These are phyloP conservation scores for Xanthorhoe spadicearia DNA, from an alignment of 2,888 invertebrate genomes.

Conservation along the genomic window DNA sequence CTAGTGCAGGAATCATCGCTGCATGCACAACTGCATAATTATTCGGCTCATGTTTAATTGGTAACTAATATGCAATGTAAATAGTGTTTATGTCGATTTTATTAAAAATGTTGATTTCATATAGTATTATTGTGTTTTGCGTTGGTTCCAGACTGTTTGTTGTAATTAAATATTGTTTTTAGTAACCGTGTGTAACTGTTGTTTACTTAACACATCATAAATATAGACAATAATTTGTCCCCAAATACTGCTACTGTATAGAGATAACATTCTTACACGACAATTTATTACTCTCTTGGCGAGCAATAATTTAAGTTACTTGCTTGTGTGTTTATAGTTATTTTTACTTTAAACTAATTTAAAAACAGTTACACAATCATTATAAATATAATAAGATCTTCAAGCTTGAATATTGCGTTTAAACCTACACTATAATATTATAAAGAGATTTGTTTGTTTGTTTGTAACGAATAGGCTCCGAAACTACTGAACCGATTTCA, in stretches of 20 bases:
- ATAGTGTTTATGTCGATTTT: slow-evolving; percentile 11
- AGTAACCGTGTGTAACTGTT: background rate
- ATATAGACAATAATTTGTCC: too few species aligned
- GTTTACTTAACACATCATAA: background rate
- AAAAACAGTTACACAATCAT: too few species aligned
- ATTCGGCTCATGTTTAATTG: slow-evolving; percentile 20
- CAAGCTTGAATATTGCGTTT: background rate
- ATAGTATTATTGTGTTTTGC: background rate
- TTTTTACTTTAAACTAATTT: too few species aligned
- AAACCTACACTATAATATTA: too few species aligned
- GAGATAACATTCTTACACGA: background rate
- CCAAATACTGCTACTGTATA: background rate
- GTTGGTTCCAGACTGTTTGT: background rate
- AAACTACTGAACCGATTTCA: too few species aligned
- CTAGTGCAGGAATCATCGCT: slow-evolving; percentile 18
- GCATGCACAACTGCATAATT: slow-evolving; percentile 18
- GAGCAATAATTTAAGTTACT: too few species aligned
- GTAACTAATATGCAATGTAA: slow-evolving; percentile 12
- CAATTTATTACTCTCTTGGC: background rate
- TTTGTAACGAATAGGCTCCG: too few species aligned
- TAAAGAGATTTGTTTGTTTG: too few species aligned
- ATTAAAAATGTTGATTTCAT: slow-evolving; percentile 2
- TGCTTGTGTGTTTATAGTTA: too few species aligned
- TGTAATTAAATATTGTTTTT: background rate
- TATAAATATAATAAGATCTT: too few species aligned